Conservation (phyloP, 2,797 vertebrate species). For the Setipinna tenuifilis region DNA sequence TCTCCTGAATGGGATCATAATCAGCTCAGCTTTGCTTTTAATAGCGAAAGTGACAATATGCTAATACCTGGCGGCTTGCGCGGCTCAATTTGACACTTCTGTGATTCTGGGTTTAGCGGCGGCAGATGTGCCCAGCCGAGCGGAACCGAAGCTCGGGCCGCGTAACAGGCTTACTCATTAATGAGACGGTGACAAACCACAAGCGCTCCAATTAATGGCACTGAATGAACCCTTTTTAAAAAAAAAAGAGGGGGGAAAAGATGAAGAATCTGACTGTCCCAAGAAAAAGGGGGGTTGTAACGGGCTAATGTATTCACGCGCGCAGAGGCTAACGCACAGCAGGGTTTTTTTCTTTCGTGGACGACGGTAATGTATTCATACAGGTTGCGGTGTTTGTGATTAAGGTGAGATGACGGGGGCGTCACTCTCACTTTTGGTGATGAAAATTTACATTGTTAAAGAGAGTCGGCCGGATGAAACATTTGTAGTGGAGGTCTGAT, state of each 20-base stretch:
- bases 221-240: slow-evolving; percentile 62
- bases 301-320: slow-evolving; percentile 49
- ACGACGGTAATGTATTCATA: slow-evolving; percentile 47
- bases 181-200: slow-evolving; percentile 76
- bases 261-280: slow-evolving; percentile 60
- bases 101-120: slow-evolving; percentile 70
- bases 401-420: slow-evolving; percentile 28
- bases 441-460: slow-evolving; percentile 18
- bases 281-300: slow-evolving; percentile 43
- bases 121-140: slow-evolving; percentile 75
- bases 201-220: slow-evolving; percentile 73
- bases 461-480: slow-evolving; percentile 23
- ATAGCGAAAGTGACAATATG: slow-evolving; percentile 77
- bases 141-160: slow-evolving; percentile 66
- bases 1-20: slow-evolving; percentile 75
- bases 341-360: neutral
- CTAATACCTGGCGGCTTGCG: slow-evolving; percentile 59
- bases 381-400: slow-evolving; percentile 36
- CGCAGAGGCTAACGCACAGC: neutral
- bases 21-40: slow-evolving; percentile 75
- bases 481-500: slow-evolving; percentile 26
- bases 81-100: slow-evolving; percentile 74
- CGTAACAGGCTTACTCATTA: slow-evolving; percentile 73
- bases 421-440: slow-evolving; percentile 42
- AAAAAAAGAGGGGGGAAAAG: slow-evolving; percentile 46